Evolutionary conservation across 2,113 vertebrate species (phyloP), one percentile per base, ranked within the genome.

Genomic region (Rhipidura dahli): DNA sequence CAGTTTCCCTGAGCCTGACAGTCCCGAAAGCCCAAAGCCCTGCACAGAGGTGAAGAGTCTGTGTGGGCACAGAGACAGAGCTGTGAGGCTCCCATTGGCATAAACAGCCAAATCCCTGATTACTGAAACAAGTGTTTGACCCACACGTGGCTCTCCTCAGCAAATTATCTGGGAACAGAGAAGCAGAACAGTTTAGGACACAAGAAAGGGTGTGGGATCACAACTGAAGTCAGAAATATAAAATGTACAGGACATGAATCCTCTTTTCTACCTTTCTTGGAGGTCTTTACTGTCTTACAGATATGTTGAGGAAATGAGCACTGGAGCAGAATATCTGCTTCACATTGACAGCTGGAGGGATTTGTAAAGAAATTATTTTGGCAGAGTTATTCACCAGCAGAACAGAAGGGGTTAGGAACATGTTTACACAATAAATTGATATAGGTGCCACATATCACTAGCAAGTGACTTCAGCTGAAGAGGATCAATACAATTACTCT

Each of bases 11-110:
- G 1, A 47, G 35, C 13, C 35, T 93, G 75, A 44, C 35, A 6
- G 13, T 86, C 9, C 49, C 24, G 65, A 44, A 53, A 84, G 69
- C 89, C 66, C 20, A 5, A 60, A 69, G 78, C 45, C 7, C 73
- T 33, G 45, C 26, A 9, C 22, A 69, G 59, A 20, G 31, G 37
- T 31, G 75, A 16, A 24, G 80, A 75, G 39, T 20, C 65, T 28
- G 2, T 45, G 50, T 1, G 0, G 3, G 59, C 35, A 24, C 39
- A 61, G 28, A 64, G 33, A 15, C 0, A 0, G 16, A 40, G 63
- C 80, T 77, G 70, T 87, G 69, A 56, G 33, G 20, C 13, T 73
- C 24, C 57, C 19, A 7, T 31, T 22, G 27, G 6, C 39, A 57
- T 35, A 6, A 80, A 35, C 47, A 73, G 63, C 39, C 75, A 54